A percentile compares a stretch with the other conserved stretches of the same genome.
phyloP scores from a whole-genome alignment of 1,140 invertebrate genomes.

The Trichonephila clavipes region DNA sequence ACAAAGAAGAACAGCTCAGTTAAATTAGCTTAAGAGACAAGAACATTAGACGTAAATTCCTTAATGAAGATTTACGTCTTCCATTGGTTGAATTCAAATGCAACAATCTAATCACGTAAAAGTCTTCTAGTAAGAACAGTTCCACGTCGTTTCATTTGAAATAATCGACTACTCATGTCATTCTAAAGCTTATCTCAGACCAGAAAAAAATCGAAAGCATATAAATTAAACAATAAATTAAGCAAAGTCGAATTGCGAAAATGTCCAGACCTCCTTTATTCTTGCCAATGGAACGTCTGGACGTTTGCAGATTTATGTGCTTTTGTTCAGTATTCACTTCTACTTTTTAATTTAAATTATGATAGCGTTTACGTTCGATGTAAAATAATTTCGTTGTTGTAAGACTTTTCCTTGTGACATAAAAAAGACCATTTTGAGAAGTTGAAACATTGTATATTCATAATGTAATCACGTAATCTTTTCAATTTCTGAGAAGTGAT shows the following conservation, averaged over 20 bases:
- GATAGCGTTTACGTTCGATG: background rate
- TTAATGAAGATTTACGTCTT: conserved; percentile 72
- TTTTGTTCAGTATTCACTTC: background rate
- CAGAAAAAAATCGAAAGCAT: conserved; percentile 29
- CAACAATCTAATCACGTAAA: conserved; percentile 51
- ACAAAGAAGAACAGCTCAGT: conserved; percentile 38
- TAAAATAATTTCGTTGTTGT: background rate
- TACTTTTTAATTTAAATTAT: conserved; percentile 29
- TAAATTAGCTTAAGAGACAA: conserved; percentile 67
- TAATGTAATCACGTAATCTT: background rate
- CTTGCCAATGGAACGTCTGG: background rate
- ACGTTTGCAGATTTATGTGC: background rate
- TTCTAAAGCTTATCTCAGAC: background rate
- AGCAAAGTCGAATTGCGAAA: background rate
- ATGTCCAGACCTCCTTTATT: background rate
- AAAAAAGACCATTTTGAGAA: background rate
- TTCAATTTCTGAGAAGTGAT: background rate
- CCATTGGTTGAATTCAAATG: conserved; percentile 42
- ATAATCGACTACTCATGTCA: conserved; percentile 47
- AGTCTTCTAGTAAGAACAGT: background rate
- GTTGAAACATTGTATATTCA: background rate
- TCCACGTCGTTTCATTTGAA: conserved; percentile 38
- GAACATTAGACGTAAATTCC: conserved; percentile 52
- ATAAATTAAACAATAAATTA: conserved; percentile 72
- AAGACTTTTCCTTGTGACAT: background rate